Base-by-base conservation (phyloP, 2,888 invertebrate genomes). In the Alentia gelatinosa region DNA sequence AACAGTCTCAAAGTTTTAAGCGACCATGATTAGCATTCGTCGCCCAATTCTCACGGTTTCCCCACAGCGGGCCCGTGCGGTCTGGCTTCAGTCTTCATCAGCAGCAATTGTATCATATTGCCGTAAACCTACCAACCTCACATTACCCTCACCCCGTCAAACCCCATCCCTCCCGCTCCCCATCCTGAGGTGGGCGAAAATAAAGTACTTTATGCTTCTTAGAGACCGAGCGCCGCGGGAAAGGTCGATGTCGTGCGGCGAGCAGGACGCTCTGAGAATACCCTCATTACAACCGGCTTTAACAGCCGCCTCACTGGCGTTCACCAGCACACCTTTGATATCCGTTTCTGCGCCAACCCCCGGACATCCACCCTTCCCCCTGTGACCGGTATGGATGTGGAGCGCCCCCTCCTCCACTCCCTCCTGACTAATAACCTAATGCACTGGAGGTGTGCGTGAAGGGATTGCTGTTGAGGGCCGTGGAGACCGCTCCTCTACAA, bases 391-490 rank as follows among this genome's bases (percentile, higher is more conserved):
- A 63, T n/a, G 26, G 68, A 68, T 30, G 68, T 68, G 68, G 12
- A 12, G 68, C 26, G 26, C 30, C 68, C 68, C 68, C 47, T 12
- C 47, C 9, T 47, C 47, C 47, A 47, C 19, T 12, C 47, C 47
- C 47, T 47, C 47, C 68, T 30, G 33, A 68, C 68, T 68, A 68
- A 68, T 68, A 68, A 68, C 68, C 68, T 68, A 68, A 68, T 68
- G 68, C 26, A 68, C 30, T 30, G 30, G 33, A 68, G 68, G 30
- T 1, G 56, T 12, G 3, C 5, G 56, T 19, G 19, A 12, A 56
- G 56, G 56, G n/a, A n/a, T n/a, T n/a, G n/a, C n/a, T n/a, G n/a
- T n/a, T n/a, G n/a, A n/a, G n/a, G n/a, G n/a, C n/a, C n/a, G 9
- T 47, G 47, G 47, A 47, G 47, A 7, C 47, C n/a, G n/a, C n/a